A percentile compares a stretch with the other conserved stretches of the same genome.
Evolutionary conservation across 2,113 vertebrate species (phyloP).

Genomic region (Rana temporaria): DNA sequence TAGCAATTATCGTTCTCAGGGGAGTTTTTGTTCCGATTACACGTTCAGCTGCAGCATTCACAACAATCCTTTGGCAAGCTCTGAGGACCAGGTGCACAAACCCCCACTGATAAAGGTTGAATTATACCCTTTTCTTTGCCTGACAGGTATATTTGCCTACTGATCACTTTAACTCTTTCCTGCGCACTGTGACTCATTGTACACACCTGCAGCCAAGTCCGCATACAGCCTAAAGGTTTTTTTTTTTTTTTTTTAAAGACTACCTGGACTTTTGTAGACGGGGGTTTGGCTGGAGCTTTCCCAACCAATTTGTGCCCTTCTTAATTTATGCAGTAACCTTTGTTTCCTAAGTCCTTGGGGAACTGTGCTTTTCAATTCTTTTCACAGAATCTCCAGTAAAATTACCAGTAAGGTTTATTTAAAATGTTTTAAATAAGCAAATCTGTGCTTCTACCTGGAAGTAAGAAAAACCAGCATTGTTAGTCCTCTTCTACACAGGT

Average conservation of each 20-base stretch:
- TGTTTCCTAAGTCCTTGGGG: no score
- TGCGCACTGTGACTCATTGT: background rate
- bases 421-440: background rate
- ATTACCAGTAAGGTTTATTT: background rate
- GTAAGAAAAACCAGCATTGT: no score
- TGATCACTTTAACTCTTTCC: slow-evolving; percentile 37
- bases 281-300: background rate
- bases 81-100: slow-evolving; percentile 53
- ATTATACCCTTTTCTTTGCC: slow-evolving; percentile 52
- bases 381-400: background rate
- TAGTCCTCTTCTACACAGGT: no score
- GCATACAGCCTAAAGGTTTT: background rate
- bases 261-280: slow-evolving; percentile 2
- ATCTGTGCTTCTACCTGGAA: no score
- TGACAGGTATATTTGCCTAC: slow-evolving; percentile 53
- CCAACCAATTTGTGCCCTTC: background rate
- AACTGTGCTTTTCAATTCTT: no score
- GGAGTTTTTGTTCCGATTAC: slow-evolving; percentile 46
- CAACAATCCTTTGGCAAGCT: slow-evolving; percentile 53
- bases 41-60: slow-evolving; percentile 49
- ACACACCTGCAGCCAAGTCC: background rate
- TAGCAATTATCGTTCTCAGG: slow-evolving; percentile 48
- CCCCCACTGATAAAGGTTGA: slow-evolving; percentile 41
- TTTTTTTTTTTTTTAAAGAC: slow-evolving; percentile 23
- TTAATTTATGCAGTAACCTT: no score